Conservation (phyloP, 1,140 invertebrate genomes). For the Scaptomyza hsui region DNA sequence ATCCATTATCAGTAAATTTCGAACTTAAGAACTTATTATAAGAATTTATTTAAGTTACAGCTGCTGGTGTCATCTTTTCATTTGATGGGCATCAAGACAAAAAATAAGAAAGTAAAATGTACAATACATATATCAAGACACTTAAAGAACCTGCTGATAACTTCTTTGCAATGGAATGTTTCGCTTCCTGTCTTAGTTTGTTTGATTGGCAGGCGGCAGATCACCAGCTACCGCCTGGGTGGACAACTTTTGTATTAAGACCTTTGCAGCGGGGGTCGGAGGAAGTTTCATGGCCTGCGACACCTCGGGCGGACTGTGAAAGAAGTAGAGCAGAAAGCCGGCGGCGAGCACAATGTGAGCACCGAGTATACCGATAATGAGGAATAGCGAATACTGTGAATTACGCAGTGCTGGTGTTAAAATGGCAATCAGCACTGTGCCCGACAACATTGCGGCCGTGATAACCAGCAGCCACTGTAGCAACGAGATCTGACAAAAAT, state of each 20-base stretch:
- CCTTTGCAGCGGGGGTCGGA: slow-evolving; percentile 2
- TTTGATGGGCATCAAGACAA: too few relatives aligned
- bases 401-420: slow-evolving; percentile 91
- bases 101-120: too few relatives aligned
- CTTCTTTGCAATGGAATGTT: slow-evolving; percentile 35
- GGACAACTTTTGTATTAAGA: slow-evolving; percentile 23
- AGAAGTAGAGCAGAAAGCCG: slow-evolving; percentile 93
- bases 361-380: slow-evolving; percentile 88
- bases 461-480: slow-evolving; percentile 95
- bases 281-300: background rate
- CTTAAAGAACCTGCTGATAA: background rate
- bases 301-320: slow-evolving; percentile 82
- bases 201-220: slow-evolving; percentile 36
- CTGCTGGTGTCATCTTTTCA: slow-evolving; percentile 3
- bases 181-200: slow-evolving; percentile 10
- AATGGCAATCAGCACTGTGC: slow-evolving; percentile 92
- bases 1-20: too few relatives aligned
- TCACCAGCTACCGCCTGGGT: slow-evolving; percentile 17
- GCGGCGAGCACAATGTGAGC: slow-evolving; percentile 92
- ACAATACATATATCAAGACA: slow-evolving; percentile 6
- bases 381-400: slow-evolving; percentile 88
- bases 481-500: slow-evolving; percentile 87
- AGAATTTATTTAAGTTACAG: slow-evolving; percentile 18
- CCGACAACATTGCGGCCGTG: slow-evolving; percentile 91
- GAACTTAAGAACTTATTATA: too few relatives aligned